Evolutionary conservation across 2,113 vertebrate genomes (phyloP).

Genomic region (Myrmecophaga tridactyla): DNA sequence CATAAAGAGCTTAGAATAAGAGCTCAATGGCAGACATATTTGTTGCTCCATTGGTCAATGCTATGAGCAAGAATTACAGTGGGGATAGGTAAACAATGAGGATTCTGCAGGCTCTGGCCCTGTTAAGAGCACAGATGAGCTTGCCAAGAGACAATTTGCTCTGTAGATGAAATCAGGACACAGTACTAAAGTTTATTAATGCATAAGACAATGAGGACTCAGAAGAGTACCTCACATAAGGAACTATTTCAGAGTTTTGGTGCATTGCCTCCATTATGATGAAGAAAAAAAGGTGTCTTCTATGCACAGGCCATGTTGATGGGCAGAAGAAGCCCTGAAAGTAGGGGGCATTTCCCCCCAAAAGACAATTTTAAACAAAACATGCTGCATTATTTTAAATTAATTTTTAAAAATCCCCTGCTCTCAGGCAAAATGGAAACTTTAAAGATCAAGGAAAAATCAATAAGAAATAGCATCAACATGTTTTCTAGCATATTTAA

Average conservation of each 20-base stretch:
- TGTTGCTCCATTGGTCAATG: not conserved
- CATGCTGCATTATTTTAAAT: not conserved
- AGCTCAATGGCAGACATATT: not conserved
- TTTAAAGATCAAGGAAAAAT: not conserved
- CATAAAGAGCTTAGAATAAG: not conserved
- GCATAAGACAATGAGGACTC: not conserved
- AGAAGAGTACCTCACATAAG: not conserved
- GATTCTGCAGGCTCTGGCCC: not conserved
- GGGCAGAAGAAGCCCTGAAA: not conserved
- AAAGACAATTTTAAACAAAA: not conserved
- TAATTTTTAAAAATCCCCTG: not conserved
- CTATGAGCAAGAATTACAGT: not conserved
- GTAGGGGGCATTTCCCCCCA: not conserved
- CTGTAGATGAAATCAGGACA: not conserved
- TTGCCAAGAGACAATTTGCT: not conserved
- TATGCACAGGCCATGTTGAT: not conserved
- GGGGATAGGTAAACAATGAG: not conserved
- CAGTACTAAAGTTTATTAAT: not conserved
- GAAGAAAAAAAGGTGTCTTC: not conserved
- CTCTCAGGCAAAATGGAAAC: not conserved
- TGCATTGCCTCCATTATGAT: not conserved
- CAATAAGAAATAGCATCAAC: not conserved
- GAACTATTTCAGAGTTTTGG: not conserved
- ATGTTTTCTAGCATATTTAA: not conserved
- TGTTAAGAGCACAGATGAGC: not conserved